These are phyloP conservation scores for Hirudo medicinalis DNA, from an alignment of 1,140 invertebrate species.

Conservation along the genomic window DNA sequence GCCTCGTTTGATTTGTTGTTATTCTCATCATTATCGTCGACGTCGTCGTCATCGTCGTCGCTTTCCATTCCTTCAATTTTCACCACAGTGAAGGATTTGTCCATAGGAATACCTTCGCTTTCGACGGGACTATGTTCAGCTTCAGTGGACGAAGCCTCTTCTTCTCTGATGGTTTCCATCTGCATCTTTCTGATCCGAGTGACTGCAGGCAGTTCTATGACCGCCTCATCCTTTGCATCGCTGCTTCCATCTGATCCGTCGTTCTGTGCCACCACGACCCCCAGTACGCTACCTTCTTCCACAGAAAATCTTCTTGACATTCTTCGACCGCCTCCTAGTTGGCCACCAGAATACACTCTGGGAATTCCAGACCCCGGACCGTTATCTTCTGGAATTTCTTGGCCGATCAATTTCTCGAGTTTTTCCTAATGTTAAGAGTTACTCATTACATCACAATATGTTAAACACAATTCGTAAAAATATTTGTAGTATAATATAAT, in stretches of 20 bases:
- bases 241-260: not conserved
- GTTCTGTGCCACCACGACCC: not conserved
- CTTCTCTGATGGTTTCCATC: conserved; percentile 7
- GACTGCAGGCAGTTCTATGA: conserved; percentile 1
- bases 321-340: not conserved
- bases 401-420: conserved; percentile 8
- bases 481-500: too few species aligned
- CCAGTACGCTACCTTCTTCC: conserved; percentile 3
- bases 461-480: too few species aligned
- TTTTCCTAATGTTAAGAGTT: not conserved
- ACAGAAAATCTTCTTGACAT: conserved; percentile 1
- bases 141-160: not conserved
- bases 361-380: not conserved
- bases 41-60: too few species aligned
- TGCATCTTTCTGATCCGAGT: not conserved
- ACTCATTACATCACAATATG: too few species aligned
- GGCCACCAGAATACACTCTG: not conserved
- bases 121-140: not conserved
- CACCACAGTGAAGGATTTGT: too few species aligned
- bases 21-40: too few species aligned
- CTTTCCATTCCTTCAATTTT: too few species aligned
- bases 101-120: too few species aligned
- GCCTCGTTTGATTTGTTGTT: too few species aligned
- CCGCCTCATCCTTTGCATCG: not conserved
- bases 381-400: conserved; percentile 1